These are phyloP conservation scores for Mormoops blainvillei DNA, from an alignment of 2,113 vertebrate species.

Conservation along the genomic window DNA sequence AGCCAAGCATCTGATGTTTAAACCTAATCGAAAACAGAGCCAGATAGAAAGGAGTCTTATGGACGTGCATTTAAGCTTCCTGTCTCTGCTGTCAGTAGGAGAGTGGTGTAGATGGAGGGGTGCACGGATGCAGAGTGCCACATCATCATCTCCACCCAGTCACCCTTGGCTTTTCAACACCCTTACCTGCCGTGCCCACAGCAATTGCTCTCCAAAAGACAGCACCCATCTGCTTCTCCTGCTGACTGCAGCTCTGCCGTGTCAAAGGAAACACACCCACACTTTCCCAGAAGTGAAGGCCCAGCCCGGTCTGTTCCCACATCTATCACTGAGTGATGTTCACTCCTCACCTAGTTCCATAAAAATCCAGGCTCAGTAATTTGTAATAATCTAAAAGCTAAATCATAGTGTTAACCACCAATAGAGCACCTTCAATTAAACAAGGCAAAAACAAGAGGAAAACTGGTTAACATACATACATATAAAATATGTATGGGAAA, in stretches of 20 bases:
- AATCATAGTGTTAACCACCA: background rate
- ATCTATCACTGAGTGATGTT: background rate
- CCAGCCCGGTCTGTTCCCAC: accelerated
- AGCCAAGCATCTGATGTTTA: background rate
- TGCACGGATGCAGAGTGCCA: accelerated
- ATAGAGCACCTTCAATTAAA: background rate
- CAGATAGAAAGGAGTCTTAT: background rate
- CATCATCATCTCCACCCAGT: no score
- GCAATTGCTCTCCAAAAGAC: background rate
- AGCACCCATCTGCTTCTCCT: background rate
- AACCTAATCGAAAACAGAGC: background rate
- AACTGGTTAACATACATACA: background rate
- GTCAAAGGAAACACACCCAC: background rate
- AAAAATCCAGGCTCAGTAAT: no score
- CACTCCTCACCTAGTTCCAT: background rate
- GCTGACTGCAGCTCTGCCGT: background rate
- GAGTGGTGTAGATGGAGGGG: background rate
- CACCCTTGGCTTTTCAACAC: background rate
- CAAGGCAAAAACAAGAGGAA: background rate
- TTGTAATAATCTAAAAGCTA: background rate
- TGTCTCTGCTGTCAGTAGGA: background rate
- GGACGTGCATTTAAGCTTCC: accelerated
- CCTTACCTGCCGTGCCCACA: background rate
- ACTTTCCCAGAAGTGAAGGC: background rate
- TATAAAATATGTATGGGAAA: background rate